These are phyloP conservation scores for Drosophila serrata DNA, from an alignment of 1,140 invertebrate species.

Conservation along the genomic window DNA sequence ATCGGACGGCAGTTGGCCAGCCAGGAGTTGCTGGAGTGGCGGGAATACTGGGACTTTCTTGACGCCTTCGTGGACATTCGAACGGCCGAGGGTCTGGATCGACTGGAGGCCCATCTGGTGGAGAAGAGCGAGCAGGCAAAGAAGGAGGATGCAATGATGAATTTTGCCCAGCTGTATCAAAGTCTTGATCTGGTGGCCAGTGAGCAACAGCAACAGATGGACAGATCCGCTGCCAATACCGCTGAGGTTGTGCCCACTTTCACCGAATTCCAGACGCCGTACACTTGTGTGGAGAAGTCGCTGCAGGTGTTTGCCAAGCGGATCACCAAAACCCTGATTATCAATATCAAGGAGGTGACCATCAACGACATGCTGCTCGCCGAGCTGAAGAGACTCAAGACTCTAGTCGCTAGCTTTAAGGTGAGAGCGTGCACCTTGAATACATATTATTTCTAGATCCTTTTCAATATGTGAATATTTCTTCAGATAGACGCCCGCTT, in stretches of 20 bases:
- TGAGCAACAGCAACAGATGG: slow-evolving; percentile 6
- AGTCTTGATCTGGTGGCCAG: slow-evolving; percentile 45
- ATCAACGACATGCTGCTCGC: slow-evolving; percentile 86
- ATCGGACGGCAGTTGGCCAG: slow-evolving; percentile 92
- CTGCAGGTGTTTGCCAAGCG: slow-evolving; percentile 89
- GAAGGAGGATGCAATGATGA: slow-evolving; percentile 23
- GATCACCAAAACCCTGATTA: slow-evolving; percentile 86
- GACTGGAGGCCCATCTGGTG: slow-evolving; percentile 91
- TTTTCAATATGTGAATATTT: background rate
- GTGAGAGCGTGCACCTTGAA: background rate
- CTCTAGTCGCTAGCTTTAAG: slow-evolving; percentile 89
- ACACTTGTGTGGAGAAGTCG: slow-evolving; percentile 88
- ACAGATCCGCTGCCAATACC: background rate
- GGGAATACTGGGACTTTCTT: slow-evolving; percentile 96
- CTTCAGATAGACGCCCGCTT: slow-evolving; percentile 87
- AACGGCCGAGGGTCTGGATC: slow-evolving; percentile 89
- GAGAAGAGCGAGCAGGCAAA: slow-evolving; percentile 71
- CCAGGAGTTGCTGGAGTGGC: slow-evolving; percentile 92
- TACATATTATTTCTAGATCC: too few species aligned
- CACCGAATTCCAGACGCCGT: slow-evolving; percentile 75
- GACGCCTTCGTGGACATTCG: slow-evolving; percentile 92
- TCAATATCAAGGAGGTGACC: slow-evolving; percentile 79
- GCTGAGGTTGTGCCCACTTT: slow-evolving; percentile 2
- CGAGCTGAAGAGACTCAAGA: slow-evolving; percentile 89
- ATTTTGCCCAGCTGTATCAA: slow-evolving; percentile 42